Base-by-base conservation (phyloP, 2,888 invertebrate genomes). In the Meiosimyza platycephala region DNA sequence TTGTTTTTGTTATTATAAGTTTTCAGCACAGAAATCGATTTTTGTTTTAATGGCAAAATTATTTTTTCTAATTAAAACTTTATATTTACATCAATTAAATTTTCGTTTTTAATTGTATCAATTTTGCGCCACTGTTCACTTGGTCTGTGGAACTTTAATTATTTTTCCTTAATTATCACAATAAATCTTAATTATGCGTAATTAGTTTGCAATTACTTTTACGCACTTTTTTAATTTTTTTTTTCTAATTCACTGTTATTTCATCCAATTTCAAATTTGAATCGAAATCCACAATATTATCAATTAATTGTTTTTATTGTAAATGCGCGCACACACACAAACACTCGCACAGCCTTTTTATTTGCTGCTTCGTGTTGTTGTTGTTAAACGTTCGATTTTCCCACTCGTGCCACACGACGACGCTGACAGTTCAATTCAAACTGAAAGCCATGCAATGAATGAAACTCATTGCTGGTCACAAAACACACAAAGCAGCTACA, bases 351-450 rank as follows among this genome's bases (percentile, higher is more conserved):
- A 51, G 51, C 22, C 40, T 40, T 40, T 40, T 47, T 62, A 6
- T 62, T 62, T 60, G 59, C 59, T 60, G 22, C 40, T 60, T 12
- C 64, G 64, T 51, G 51, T 50, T 16, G 51, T 50, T n/a, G 59
- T 40, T 40, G 40, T 40, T 40, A 9, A 4, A 7, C 48, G 18
- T 59, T 40, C 40, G 63, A 47, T 51, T 55, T 69, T 54, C 22
- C 54, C 16, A 54, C 64, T 59, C 65, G 51, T 48, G 71, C 75
- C 76, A 78, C 70, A 80, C 82, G 80, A 76, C 76, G 81, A 81
- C 83, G 80, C 81, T 84, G 83, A 84, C 81, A 82, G 84, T 83
- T 81, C 80, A 83, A 83, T 83, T 81, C 81, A 76, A 75, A 79
- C 79, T 79, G 83, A 83, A 81, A 78, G 80, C 82, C 80, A 76